Percentiles rank a stretch among this genome's conserved stretches.
Evolutionary conservation across 2,113 vertebrate genomes (phyloP).

Genomic region (Phyllostomus discolor): DNA sequence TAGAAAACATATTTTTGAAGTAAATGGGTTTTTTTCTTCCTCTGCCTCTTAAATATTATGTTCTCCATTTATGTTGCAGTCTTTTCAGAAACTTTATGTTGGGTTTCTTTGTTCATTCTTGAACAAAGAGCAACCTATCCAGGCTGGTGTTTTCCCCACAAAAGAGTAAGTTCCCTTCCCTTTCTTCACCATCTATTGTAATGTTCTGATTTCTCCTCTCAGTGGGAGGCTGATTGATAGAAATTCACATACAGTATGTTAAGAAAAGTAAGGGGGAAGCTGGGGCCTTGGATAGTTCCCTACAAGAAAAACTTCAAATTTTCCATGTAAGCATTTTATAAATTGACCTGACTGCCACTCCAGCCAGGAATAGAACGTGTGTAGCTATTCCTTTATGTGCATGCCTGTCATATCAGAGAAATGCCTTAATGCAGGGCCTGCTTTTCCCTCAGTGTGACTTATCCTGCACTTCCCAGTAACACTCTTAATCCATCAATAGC

Average conservation of each 20-base stretch:
- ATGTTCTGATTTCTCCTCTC: background rate
- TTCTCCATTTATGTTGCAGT: background rate
- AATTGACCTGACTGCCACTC: background rate
- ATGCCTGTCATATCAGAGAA: background rate
- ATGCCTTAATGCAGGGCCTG: background rate
- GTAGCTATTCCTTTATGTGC: background rate
- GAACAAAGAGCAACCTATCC: conserved; percentile 10
- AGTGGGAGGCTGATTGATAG: background rate
- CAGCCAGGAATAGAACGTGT: background rate
- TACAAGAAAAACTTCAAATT: background rate
- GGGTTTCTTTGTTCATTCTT: background rate
- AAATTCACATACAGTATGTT: background rate
- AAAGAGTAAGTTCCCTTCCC: background rate
- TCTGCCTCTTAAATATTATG: conserved; percentile 18
- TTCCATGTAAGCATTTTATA: conserved; percentile 18
- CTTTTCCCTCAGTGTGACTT: background rate
- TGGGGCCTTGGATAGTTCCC: background rate
- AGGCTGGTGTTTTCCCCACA: background rate
- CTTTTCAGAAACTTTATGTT: conserved; percentile 7
- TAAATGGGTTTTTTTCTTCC: conserved; percentile 1
- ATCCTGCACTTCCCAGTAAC: background rate
- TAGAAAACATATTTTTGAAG: conserved; percentile 33
- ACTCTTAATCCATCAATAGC: background rate
- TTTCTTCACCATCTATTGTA: background rate
- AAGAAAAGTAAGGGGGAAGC: background rate